phyloP scores from a whole-genome alignment of 2,888 invertebrate species.

The Pandemis cinnamomeana region DNA sequence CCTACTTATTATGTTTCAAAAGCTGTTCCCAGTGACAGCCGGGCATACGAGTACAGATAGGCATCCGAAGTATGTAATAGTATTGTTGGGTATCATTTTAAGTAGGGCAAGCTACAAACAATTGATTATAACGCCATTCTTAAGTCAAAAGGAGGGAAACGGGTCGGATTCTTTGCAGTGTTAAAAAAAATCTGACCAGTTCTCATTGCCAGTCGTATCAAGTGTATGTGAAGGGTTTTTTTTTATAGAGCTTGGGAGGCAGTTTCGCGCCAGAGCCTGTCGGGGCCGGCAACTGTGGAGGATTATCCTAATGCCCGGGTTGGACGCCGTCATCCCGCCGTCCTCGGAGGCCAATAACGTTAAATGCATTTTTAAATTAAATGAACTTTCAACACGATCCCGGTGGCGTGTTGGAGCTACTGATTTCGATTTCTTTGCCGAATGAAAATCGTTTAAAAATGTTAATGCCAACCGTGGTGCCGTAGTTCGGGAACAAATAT shows the following conservation, averaged over 20 bases:
- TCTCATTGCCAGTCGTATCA: not conserved
- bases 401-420: constrained; percentile 2
- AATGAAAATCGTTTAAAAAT: constrained; percentile 29
- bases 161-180: not conserved
- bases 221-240: not conserved
- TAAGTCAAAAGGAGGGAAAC: not conserved
- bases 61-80: no score
- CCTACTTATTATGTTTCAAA: no score
- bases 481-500: not conserved
- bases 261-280: not conserved
- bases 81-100: not conserved
- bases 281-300: constrained; percentile 35
- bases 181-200: not conserved
- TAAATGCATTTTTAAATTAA: constrained; percentile 42
- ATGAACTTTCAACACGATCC: constrained; percentile 29
- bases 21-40: no score
- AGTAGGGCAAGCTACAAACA: not conserved
- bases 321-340: constrained; percentile 25
- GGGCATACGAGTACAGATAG: no score
- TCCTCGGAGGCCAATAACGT: constrained; percentile 39
- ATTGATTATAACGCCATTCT: no score
- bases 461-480: not conserved
- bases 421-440: constrained; percentile 13
- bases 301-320: constrained; percentile 43
- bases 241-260: not conserved